Conservation (phyloP, 2,888 invertebrate genomes). For the Fragum fragum region DNA sequence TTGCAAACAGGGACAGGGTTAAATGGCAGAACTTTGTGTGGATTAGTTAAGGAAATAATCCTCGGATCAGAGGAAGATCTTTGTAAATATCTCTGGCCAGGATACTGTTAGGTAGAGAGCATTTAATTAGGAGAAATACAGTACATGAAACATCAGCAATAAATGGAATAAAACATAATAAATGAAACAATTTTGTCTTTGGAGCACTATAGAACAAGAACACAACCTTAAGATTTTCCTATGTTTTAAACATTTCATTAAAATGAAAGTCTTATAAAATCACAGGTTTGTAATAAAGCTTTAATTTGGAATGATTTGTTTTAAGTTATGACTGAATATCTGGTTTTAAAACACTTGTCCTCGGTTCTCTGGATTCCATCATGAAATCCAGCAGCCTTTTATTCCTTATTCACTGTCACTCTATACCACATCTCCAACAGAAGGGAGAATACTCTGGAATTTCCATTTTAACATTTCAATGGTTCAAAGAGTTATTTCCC, state of each 20-base stretch:
- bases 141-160: not conserved
- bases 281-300: constrained; percentile 30
- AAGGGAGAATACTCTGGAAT: constrained; percentile 31
- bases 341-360: not conserved
- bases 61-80: too few relatives aligned
- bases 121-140: too few relatives aligned
- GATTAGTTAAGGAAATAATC: too few relatives aligned
- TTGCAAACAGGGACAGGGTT: too few relatives aligned
- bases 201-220: constrained; percentile 4
- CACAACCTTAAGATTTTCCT: constrained; percentile 29
- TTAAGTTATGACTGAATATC: not conserved
- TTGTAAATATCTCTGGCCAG: too few relatives aligned
- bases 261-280: constrained; percentile 23
- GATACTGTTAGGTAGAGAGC: too few relatives aligned
- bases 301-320: constrained; percentile 26
- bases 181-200: not conserved
- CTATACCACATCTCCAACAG: not conserved
- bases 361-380: not conserved
- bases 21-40: too few relatives aligned
- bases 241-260: constrained; percentile 13
- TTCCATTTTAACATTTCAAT: constrained; percentile 1
- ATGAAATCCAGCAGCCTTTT: not conserved
- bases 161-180: not conserved
- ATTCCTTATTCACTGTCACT: not conserved
- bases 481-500: constrained; percentile 39